Percentiles rank a stretch among this genome's conserved stretches.
Conservation (phyloP, 2,888 invertebrate genomes). For the Chirona hameri region DNA sequence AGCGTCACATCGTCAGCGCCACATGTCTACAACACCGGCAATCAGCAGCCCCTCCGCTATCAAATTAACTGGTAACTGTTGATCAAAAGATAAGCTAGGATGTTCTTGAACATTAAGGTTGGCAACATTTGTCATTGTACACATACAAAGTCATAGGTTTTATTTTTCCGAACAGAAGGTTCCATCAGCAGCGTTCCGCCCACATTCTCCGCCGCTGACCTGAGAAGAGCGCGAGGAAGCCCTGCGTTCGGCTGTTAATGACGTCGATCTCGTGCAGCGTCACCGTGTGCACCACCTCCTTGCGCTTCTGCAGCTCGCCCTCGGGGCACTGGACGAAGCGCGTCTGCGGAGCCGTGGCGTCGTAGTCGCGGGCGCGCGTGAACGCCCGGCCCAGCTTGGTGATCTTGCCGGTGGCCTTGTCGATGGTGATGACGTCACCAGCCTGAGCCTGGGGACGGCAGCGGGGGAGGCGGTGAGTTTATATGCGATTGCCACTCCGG, state of each 20-base stretch:
- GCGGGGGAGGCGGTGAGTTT: too few relatives aligned
- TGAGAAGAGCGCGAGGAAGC: constrained; percentile 94
- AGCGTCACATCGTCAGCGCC: too few relatives aligned
- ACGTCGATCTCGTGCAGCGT: constrained; percentile 99
- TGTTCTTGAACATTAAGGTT: too few relatives aligned
- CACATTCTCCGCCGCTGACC: constrained; percentile 52
- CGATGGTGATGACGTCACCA: constrained; percentile 96
- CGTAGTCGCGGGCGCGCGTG: constrained; percentile 93
- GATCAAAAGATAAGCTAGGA: too few relatives aligned
- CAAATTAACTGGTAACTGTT: too few relatives aligned
- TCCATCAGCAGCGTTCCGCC: too few relatives aligned
- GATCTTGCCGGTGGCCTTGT: constrained; percentile 95
- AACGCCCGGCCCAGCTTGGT: constrained; percentile 89
- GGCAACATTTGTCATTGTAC: too few relatives aligned
- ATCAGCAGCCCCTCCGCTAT: too few relatives aligned
- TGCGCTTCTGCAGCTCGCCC: constrained; percentile 95
- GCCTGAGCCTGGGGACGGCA: constrained; percentile 64
- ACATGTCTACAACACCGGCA: too few relatives aligned
- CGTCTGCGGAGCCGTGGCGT: constrained; percentile 78
- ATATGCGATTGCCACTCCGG: too few relatives aligned
- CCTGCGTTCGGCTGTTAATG: constrained; percentile 96
- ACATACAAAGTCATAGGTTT: too few relatives aligned
- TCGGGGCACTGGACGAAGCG: constrained; percentile 98
- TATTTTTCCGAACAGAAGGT: too few relatives aligned
- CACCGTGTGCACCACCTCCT: constrained; percentile 95